A percentile compares a stretch with the other conserved stretches of the same genome.
Evolutionary conservation across 2,888 invertebrate genomes (phyloP).

Genomic region (Smittia sp.): DNA sequence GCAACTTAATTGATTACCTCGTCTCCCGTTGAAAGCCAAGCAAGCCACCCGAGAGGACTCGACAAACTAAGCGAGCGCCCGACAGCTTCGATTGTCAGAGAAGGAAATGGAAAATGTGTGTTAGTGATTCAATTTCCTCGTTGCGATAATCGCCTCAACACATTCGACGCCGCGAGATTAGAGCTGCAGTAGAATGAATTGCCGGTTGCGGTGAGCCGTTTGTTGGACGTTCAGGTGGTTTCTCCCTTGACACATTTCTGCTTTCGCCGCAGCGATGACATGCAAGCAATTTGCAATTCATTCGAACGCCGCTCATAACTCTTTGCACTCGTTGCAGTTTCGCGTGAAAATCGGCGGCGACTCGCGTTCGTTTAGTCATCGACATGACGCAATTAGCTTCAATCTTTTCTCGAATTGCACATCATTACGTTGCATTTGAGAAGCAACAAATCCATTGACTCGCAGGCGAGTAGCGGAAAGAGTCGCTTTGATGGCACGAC

Average conservation of each 20-base stretch:
- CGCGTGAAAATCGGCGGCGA: constrained; percentile 4
- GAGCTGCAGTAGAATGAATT: background rate
- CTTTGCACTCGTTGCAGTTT: background rate
- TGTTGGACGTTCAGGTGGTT: constrained; percentile 1
- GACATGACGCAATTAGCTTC: constrained; percentile 9
- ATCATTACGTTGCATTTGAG: constrained; percentile 9
- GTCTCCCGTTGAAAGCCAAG: background rate
- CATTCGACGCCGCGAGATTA: background rate
- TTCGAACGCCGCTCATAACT: background rate
- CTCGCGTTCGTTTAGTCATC: background rate
- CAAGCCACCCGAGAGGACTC: background rate
- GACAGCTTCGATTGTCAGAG: too few species aligned
- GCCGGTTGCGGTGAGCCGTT: background rate
- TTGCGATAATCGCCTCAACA: background rate
- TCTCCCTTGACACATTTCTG: constrained; percentile 10
- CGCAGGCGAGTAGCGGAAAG: background rate
- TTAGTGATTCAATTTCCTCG: constrained; percentile 3
- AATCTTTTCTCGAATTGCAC: background rate
- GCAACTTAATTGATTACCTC: background rate
- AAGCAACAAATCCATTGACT: background rate
- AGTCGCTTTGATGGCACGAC: background rate
- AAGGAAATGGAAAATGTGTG: background rate
- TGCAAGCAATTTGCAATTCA: constrained; percentile 20
- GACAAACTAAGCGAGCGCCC: too few species aligned
- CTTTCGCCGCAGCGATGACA: background rate